Base-by-base conservation (phyloP, 2,888 invertebrate species). In the Nomada fucata region DNA sequence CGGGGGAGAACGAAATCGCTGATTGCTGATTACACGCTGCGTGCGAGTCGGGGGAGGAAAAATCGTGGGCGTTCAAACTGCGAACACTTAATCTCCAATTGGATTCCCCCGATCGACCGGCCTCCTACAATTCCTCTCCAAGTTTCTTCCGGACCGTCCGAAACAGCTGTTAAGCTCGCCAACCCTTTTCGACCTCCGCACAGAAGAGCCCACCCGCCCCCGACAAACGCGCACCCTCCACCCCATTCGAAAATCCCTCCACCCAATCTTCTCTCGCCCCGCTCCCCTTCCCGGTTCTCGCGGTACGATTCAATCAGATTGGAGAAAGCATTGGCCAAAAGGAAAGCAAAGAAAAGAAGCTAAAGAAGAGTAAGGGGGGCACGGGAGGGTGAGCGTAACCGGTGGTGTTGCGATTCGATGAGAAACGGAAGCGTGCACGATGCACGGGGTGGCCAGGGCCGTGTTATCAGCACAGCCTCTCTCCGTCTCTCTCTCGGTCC, bases 391-490 rank as follows among this genome's bases (percentile, higher is more conserved):
- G 3, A 47, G 47, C 2, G 13, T 13, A 13, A 20, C 44, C 36
- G 42, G 53, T n/a, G 74, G 64, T 61, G 75, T 36, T 44, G 53
- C 20, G 75, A 53, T 26, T 76, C 26, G 47, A 61, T 50, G 70
- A 69, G 70, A 80, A 74, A 80, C 70, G 70, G 65, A 82, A 81
- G 63, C 67, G 81, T 60, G 81, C 59, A 57, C 69, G 75, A 68
- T 73, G 81, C 67, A 67, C 57, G 60, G 61, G 67, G 75, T 55
- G 75, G 60, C 76, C 79, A 60, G 70, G 79, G 79, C 65, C 59
- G 59, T 60, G 79, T 79, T 71, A 52, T 53, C 68, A 60, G 68
- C 26, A 9, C 44, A 50, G 69, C 7, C 36, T 36, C 36, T 36
- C 5, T 36, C 36, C 7, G 7, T 36, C 7, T 29, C 47, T 47